These are phyloP conservation scores for Holcopasites calliopsidis DNA, from an alignment of 1,140 invertebrate genomes.

Conservation along the genomic window DNA sequence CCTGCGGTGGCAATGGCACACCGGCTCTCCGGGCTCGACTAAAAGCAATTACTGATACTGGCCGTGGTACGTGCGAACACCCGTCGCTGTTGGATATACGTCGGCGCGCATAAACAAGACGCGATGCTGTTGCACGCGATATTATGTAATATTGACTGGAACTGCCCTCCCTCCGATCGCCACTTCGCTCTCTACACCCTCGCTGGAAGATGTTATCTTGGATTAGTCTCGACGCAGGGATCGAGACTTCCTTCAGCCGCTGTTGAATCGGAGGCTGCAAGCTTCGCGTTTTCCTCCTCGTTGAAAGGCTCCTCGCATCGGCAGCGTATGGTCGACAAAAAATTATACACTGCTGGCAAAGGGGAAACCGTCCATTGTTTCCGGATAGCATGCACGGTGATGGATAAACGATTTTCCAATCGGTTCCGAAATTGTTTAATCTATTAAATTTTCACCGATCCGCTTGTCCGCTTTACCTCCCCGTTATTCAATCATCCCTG, in stretches of 20 bases:
- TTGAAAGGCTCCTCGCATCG: too few species aligned
- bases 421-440: neutral
- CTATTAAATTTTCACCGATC: neutral
- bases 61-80: neutral
- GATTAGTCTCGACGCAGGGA: slow-evolving; percentile 21
- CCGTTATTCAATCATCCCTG: slow-evolving; percentile 2
- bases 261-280: too few species aligned
- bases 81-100: neutral
- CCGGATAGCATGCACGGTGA: too few species aligned
- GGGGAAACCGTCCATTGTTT: too few species aligned
- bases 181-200: slow-evolving; percentile 16
- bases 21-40: slow-evolving; percentile 26
- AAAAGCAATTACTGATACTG: slow-evolving; percentile 58
- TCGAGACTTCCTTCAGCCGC: too few species aligned
- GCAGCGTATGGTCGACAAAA: too few species aligned
- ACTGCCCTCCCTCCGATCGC: slow-evolving; percentile 29
- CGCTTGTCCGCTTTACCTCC: too few species aligned
- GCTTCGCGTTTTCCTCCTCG: too few species aligned
- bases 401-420: neutral
- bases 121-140: slow-evolving; percentile 45
- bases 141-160: slow-evolving; percentile 54
- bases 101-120: slow-evolving; percentile 1
- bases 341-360: too few species aligned
- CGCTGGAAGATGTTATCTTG: slow-evolving; percentile 29
- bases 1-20: slow-evolving; percentile 41